phyloP scores from a whole-genome alignment of 2,113 vertebrate species.

The Semicossyphus pulcher region DNA sequence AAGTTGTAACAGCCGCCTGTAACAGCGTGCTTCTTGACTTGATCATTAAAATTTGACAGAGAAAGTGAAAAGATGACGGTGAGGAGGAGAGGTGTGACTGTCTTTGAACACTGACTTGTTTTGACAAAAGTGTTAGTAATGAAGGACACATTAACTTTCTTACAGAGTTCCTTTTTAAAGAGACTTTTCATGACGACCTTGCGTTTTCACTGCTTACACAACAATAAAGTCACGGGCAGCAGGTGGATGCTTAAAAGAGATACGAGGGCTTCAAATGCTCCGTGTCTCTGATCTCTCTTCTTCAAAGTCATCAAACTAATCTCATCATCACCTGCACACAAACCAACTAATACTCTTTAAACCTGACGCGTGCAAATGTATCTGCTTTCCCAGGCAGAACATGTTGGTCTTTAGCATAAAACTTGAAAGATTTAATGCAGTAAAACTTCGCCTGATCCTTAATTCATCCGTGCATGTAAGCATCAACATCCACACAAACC shows the following conservation, averaged over 20 bases:
- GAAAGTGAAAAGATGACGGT: neutral
- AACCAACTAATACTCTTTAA: constrained; percentile 27
- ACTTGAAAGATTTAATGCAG: constrained; percentile 16
- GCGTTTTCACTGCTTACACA: constrained; percentile 7
- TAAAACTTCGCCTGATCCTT: neutral
- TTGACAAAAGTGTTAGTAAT: neutral
- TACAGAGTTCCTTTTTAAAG: neutral
- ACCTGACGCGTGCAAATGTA: neutral
- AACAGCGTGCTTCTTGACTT: neutral
- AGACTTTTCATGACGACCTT: constrained; percentile 16
- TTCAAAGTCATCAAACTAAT: constrained; percentile 31
- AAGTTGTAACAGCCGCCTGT: neutral
- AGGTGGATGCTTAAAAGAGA: constrained; percentile 48
- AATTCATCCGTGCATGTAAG: neutral
- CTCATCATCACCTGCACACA: constrained; percentile 8
- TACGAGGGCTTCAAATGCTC: constrained; percentile 48
- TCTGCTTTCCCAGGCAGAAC: constrained; percentile 9
- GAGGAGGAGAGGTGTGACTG: neutral
- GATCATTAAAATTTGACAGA: neutral
- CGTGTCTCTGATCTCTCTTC: constrained; percentile 38
- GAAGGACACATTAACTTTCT: neutral
- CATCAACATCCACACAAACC: neutral
- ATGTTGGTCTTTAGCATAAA: constrained; percentile 18
- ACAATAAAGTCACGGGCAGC: constrained; percentile 7
- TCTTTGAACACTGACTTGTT: neutral